Evolutionary conservation across 2,888 invertebrate genomes (phyloP), one percentile per base, ranked within the genome.

Genomic region (Uloborus plumipes): DNA sequence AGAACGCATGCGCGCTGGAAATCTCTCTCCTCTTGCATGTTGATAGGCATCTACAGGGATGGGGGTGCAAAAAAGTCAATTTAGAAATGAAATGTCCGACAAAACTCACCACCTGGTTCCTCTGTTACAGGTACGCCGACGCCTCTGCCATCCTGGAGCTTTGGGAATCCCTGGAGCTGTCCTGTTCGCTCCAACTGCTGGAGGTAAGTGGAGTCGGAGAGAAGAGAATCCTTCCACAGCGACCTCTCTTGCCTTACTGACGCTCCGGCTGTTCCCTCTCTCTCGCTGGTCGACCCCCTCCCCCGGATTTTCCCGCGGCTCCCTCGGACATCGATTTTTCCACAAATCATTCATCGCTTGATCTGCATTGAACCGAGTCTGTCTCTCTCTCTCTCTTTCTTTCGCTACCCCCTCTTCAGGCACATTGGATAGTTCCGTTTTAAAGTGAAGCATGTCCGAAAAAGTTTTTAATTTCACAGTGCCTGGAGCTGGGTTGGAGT

Each of bases 81-180:
- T n/a, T 39, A 39, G 11, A 11, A 39, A 39, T 39, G 39, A 39
- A 39, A 39, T 39, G 3, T 9, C 9, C 3, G 39, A 39, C 39
- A 39, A 39, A 39, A 39, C 39, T 39, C 39, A 39, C 39, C 39
- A 39, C 39, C 39, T 65, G 11, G 31, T 47, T 58, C 59, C 39
- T 65, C 58, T 67, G 14, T 78, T 83, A 61, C 85, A 89, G 89
- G 50, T 88, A 87, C 86, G 88, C 88, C 49, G 87, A 87, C 71
- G 85, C 88, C 59, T 88, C 88, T 20, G 87, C 86, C 55, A 87
- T 89, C 26, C 86, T 88, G 66, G 88, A 89, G 79, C 85, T 88
- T 4, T 89, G 89, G 89, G 89, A 89, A 73, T 87, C 87, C 47
- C 86, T 89, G 73, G 83, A 83, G 69, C 49, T 83, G 62, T 62